Base-by-base conservation (phyloP, 2,888 invertebrate species). In the Acleris laterana region DNA sequence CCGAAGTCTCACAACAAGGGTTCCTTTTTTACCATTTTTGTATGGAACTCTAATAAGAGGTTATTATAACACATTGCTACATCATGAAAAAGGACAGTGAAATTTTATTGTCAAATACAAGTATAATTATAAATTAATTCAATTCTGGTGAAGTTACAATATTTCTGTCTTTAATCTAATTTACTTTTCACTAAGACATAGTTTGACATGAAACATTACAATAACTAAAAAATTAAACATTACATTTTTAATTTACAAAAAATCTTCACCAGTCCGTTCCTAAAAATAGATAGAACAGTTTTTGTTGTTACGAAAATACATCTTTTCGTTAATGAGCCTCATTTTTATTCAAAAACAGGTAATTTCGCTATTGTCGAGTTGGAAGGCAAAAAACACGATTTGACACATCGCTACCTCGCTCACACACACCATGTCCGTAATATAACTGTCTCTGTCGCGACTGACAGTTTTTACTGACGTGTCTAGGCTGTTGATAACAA, bases 391-490 rank as follows among this genome's bases (percentile, higher is more conserved):
- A 87, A 87, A 85, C 83, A 85, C 73, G 82, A 79, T 79, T 72
- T 74, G 74, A 75, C 77, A 76, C 72, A 57, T 61, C 66, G 59
- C 59, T 60, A 17, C 83, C 85, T 81, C 85, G 73, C 71, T 89
- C 79, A 59, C 75, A 72, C 79, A 5, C 19, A 22, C 1, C 0
- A 0, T 2, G 3, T 38, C n/a, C 5, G 46, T 1, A 50, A 78
- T 86, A 70, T 6, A 52, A 48, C 70, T 68, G 60, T 87, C 87
- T 74, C 79, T 69, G 49, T 89, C 79, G 63, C 53, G 69, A 79
- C 62, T 88, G 89, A 89, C 88, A 90, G 79, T 74, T 86, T 83
- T 82, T 83, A 88, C 88, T 93, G 91, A 93, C 92, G 92, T 93
- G 92, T 91, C 90, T 77, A 69, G 81, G 84, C 85, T 85, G 84